These are phyloP conservation scores for Hipposideros armiger DNA, from an alignment of 2,113 vertebrate genomes.

Conservation along the genomic window DNA sequence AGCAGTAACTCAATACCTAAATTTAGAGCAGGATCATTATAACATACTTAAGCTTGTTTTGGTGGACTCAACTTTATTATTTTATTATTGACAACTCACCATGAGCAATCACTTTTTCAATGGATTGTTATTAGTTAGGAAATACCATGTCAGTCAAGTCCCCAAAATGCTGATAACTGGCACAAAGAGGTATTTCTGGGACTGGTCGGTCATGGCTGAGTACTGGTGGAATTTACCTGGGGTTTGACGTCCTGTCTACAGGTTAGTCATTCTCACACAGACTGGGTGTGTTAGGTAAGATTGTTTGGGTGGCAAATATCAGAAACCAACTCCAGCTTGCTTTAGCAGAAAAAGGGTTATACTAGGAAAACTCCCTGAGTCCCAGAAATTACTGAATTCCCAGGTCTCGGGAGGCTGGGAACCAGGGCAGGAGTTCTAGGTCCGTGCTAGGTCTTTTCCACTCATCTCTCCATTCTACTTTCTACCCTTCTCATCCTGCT, in stretches of 20 bases:
- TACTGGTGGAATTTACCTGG: not conserved
- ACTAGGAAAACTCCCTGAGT: not conserved
- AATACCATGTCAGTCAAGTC: not conserved
- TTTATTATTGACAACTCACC: not conserved
- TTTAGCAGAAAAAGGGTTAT: not conserved
- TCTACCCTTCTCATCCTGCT: not conserved
- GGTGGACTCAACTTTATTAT: not conserved
- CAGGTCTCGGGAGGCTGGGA: not conserved
- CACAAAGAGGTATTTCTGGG: not conserved
- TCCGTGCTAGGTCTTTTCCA: not conserved
- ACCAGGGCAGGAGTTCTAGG: not conserved
- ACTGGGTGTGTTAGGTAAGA: not conserved
- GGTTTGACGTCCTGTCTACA: not conserved
- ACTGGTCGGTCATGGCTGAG: not conserved
- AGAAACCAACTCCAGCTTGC: not conserved
- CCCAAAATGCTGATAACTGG: not conserved
- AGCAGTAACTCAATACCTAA: not conserved
- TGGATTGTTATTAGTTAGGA: not conserved
- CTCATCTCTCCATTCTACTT: not conserved
- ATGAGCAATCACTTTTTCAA: not conserved
- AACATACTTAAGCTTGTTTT: not conserved
- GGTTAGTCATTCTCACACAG: not conserved
- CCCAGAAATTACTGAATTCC: not conserved
- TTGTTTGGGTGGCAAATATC: slow-evolving; percentile 6
- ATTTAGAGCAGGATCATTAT: not conserved